Percentiles rank a stretch among this genome's conserved stretches.
Evolutionary conservation across 2,797 vertebrate genomes (phyloP).

Genomic region (Thunnus albacares): DNA sequence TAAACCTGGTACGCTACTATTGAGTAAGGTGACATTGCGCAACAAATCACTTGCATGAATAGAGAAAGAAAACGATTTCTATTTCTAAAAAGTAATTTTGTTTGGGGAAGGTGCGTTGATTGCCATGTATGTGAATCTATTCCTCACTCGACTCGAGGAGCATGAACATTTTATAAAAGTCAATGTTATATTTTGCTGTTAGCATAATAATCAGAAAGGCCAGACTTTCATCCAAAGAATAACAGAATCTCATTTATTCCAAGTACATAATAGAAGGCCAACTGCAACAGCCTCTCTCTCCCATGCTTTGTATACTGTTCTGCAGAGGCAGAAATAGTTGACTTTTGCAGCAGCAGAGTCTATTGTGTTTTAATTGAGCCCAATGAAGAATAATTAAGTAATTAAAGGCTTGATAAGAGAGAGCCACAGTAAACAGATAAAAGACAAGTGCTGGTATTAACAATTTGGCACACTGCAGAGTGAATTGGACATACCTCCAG

Average conservation of each 20-base stretch:
- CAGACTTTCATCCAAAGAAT: constrained; percentile 85
- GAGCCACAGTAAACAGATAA: constrained; percentile 83
- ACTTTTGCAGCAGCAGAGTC: constrained; percentile 79
- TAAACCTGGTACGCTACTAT: constrained; percentile 83
- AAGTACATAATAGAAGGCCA: constrained; percentile 80
- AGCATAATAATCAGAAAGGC: constrained; percentile 87
- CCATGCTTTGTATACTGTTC: constrained; percentile 68
- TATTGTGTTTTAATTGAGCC: constrained; percentile 86
- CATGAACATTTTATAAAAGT: constrained; percentile 84
- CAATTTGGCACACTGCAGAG: constrained; percentile 64
- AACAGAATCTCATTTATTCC: constrained; percentile 81
- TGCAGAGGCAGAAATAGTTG: constrained; percentile 71
- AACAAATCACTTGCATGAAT: constrained; percentile 91
- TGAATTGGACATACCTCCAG: constrained; percentile 64
- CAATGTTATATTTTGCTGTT: constrained; percentile 87
- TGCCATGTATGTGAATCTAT: constrained; percentile 89
- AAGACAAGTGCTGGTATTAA: constrained; percentile 76
- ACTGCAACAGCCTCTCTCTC: constrained; percentile 71
- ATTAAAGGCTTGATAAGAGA: constrained; percentile 86
- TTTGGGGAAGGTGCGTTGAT: constrained; percentile 87
- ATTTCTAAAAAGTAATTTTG: constrained; percentile 91
- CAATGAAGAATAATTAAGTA: constrained; percentile 90
- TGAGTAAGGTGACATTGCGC: constrained; percentile 91
- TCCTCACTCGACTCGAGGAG: constrained; percentile 81
- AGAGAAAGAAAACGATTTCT: constrained; percentile 90